Evolutionary conservation across 2,888 invertebrate species (phyloP).

Genomic region (Didymodactylos carnosus): DNA sequence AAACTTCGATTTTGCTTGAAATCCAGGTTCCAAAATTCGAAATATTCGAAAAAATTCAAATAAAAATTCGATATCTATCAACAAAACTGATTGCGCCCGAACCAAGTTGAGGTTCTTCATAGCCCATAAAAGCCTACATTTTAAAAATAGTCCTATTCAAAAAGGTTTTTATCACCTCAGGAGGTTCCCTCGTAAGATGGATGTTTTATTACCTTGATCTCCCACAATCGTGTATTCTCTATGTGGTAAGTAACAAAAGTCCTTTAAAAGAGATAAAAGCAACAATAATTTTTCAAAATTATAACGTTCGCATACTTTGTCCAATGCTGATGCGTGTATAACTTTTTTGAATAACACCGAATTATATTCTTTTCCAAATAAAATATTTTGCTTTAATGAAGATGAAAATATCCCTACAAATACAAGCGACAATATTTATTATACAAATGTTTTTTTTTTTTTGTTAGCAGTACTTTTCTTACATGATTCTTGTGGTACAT

Average conservation of each 20-base stretch:
- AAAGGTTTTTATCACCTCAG: no score
- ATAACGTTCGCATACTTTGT: slow-evolving; percentile 26
- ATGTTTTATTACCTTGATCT: background rate
- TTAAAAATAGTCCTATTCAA: no score
- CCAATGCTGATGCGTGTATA: slow-evolving; percentile 45
- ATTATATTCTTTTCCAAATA: slow-evolving; percentile 56
- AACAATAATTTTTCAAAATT: no score
- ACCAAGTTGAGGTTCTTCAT: no score
- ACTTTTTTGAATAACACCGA: slow-evolving; percentile 36
- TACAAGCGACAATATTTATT: background rate
- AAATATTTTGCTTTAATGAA: slow-evolving; percentile 69
- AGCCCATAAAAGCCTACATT: no score
- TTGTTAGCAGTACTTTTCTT: background rate
- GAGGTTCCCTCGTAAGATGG: no score
- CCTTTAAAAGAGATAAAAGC: no score
- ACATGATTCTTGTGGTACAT: slow-evolving; percentile 56
- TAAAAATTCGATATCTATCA: no score
- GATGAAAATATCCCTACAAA: slow-evolving; percentile 44
- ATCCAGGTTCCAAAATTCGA: no score
- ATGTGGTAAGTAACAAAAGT: background rate
- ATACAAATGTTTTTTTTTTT: background rate
- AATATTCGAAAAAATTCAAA: no score
- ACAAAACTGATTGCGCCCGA: no score
- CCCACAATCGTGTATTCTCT: background rate
- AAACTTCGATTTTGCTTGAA: no score